Evolutionary conservation across 2,888 invertebrate genomes (phyloP), one percentile per base, ranked within the genome.

Genomic region (Zaprionus lineosus): DNA sequence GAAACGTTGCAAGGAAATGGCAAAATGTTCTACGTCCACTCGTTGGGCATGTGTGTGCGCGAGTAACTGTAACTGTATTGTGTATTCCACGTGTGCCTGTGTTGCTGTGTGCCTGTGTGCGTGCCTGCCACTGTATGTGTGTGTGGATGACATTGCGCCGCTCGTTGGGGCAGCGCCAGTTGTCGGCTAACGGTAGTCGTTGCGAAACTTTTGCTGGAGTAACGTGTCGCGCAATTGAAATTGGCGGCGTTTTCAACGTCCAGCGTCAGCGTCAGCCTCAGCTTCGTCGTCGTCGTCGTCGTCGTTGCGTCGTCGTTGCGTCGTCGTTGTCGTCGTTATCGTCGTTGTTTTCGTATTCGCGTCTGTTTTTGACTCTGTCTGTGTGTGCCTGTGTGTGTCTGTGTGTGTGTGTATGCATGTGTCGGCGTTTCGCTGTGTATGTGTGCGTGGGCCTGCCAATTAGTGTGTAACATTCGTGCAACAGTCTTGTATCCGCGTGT

Each of bases 121-220:
- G 47, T 61, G 47, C n/a, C n/a, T n/a, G n/a, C n/a, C n/a, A n/a
- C n/a, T n/a, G n/a, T 66, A 44, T 56, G 41, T 57, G 52, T 53
- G 47, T 70, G 78, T 75, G 68, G 76, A 85, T 83, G 75, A 83
- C 84, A 85, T 83, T 78, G 84, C 57, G 59, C 51, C 59, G 53
- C 74, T 73, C 75, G 79, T 78, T 75, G 75, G 59, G 75, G 82
- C 84, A 75, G 75, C 82, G 74, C 78, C 82, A 75, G 57, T 84
- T 84, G 82, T 73, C 75, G 78, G 82, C 64, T 73, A 62, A 68
- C 71, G 58, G 78, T 84, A 89, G 88, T 88, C 89, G 88, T 87
- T 88, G 87, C 87, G 88, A 88, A 89, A 88, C 88, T 88, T 89
- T 89, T 85, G 89, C 74, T 84, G 88, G 86, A 88, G 85, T 83